phyloP scores from a whole-genome alignment of 1,140 invertebrate species.

The Calephelis virginiensis region DNA sequence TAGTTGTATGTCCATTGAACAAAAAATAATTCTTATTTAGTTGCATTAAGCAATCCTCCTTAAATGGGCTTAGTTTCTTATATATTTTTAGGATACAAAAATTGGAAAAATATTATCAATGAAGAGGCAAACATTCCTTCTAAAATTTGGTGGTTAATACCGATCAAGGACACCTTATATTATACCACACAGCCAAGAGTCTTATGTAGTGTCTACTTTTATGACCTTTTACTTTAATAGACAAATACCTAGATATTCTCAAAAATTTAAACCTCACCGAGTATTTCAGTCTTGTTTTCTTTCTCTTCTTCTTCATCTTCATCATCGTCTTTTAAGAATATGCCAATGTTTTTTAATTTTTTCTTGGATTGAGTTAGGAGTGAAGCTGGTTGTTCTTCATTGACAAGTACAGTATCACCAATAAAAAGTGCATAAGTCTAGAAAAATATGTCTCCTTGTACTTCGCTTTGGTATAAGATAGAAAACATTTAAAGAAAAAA shows the following conservation, averaged over 20 bases:
- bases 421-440: constrained; percentile 95
- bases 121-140: no score
- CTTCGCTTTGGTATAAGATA: no score
- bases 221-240: neutral
- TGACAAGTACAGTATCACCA: constrained; percentile 97
- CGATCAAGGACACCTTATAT: no score
- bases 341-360: constrained; percentile 97
- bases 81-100: no score
- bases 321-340: constrained; percentile 96
- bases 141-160: no score
- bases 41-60: no score
- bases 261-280: constrained; percentile 55
- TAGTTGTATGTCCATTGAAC: neutral
- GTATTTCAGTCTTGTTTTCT: constrained; percentile 81
- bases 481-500: no score
- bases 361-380: constrained; percentile 96
- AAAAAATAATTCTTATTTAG: no score
- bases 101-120: no score
- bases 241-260: neutral
- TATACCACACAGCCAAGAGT: no score
- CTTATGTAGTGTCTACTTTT: no score
- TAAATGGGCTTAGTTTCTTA: no score
- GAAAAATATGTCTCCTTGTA: constrained; percentile 27
- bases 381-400: constrained; percentile 92
- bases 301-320: constrained; percentile 90